Evolutionary conservation across 2,797 vertebrate genomes (phyloP).

Genomic region (Mycteria americana): DNA sequence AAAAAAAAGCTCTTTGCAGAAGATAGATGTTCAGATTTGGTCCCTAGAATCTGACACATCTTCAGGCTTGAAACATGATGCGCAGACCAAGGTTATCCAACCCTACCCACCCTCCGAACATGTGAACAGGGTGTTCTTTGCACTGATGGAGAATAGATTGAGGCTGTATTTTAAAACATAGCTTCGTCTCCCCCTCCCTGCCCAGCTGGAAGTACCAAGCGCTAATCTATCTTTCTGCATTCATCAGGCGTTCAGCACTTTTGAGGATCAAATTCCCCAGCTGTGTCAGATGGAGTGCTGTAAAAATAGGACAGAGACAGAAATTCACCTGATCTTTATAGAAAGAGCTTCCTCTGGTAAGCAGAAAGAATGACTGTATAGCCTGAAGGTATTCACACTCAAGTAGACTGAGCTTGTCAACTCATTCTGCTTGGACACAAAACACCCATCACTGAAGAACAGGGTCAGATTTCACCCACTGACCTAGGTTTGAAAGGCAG

Average conservation of each 20-base stretch:
- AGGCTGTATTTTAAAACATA: not conserved
- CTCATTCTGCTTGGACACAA: not conserved
- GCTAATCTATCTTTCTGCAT: conserved; percentile 3
- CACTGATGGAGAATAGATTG: not conserved
- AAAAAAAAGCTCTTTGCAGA: not conserved
- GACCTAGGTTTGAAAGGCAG: not conserved
- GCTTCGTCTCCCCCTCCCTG: not conserved
- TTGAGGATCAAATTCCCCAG: not conserved
- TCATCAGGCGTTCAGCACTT: not conserved
- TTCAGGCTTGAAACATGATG: not conserved
- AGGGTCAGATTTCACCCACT: not conserved
- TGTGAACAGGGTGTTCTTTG: not conserved
- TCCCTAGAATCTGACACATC: not conserved
- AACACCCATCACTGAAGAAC: not conserved
- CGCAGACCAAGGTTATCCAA: not conserved
- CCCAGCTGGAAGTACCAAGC: not conserved
- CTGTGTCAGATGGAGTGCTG: not conserved
- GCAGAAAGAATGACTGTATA: not conserved
- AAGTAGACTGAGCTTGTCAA: not conserved
- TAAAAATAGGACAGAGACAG: conserved; percentile 12
- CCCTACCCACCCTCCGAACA: not conserved
- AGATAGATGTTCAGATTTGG: not conserved
- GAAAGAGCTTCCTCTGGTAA: not conserved
- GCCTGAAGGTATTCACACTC: not conserved
- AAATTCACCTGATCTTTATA: conserved; percentile 12